Conservation (phyloP, 2,888 invertebrate species). For the Pharmacophagus antenor region DNA sequence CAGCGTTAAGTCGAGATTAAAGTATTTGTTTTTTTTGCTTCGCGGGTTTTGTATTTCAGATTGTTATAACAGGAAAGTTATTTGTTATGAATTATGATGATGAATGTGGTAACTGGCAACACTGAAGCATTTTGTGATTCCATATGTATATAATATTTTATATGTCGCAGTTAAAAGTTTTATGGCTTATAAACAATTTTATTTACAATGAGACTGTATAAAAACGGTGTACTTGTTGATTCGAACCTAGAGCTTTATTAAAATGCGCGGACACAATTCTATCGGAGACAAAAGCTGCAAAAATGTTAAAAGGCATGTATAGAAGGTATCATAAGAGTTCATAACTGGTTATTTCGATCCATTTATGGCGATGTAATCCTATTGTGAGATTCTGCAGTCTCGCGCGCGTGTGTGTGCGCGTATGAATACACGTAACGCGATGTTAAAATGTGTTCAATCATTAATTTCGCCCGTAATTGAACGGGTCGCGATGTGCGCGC, state of each 20-base stretch:
- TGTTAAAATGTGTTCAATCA: conserved; percentile 75
- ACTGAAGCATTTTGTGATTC: conserved; percentile 4
- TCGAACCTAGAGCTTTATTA: conserved; percentile 63
- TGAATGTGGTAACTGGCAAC: conserved; percentile 16
- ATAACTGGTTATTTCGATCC: conserved; percentile 73
- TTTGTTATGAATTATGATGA: conserved; percentile 26
- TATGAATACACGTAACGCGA: conserved; percentile 45
- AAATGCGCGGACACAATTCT: conserved; percentile 72
- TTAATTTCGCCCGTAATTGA: conserved; percentile 78
- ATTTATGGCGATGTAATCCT: conserved; percentile 76
- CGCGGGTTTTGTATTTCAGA: conserved; percentile 38
- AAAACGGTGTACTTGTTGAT: conserved; percentile 14
- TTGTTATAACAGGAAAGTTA: conserved; percentile 37
- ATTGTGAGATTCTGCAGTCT: conserved; percentile 57
- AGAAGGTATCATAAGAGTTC: conserved; percentile 69
- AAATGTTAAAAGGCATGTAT: conserved; percentile 65
- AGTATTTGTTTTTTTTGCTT: conserved; percentile 36
- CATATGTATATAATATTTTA: conserved; percentile 18
- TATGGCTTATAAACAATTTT: conserved; percentile 19
- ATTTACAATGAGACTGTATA: conserved; percentile 26
- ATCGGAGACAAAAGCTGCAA: conserved; percentile 71
- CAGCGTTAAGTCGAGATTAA: conserved; percentile 39
- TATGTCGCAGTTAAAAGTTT: conserved; percentile 23
- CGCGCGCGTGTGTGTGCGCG: conserved; percentile 32
- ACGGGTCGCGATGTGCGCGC: conserved; percentile 60